These are phyloP conservation scores for Diploptera punctata DNA, from an alignment of 2,888 invertebrate genomes.

Conservation along the genomic window DNA sequence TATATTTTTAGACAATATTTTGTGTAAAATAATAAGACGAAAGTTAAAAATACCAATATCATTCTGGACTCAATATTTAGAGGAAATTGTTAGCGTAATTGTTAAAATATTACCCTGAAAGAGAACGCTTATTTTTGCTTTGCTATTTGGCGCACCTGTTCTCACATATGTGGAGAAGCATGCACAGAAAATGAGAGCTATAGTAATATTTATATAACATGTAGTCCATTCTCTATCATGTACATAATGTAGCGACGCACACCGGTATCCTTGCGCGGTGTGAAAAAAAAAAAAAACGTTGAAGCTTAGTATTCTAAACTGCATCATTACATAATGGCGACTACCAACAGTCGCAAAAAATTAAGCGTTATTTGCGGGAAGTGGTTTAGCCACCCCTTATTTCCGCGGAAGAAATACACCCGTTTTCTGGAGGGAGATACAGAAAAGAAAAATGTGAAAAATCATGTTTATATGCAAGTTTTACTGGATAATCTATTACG, in stretches of 20 bases:
- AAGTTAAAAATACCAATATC: too few relatives aligned
- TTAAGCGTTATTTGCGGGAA: slow-evolving; percentile 31
- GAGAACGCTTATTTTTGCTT: neutral
- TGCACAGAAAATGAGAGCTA: slow-evolving; percentile 2
- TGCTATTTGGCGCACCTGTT: neutral
- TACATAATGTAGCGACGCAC: slow-evolving; percentile 11
- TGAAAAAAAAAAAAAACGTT: slow-evolving; percentile 18
- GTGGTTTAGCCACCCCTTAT: neutral
- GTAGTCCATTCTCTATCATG: slow-evolving; percentile 13
- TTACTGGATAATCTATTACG: slow-evolving; percentile 6
- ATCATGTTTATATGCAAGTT: neutral
- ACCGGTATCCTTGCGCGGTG: neutral
- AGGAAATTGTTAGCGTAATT: too few relatives aligned
- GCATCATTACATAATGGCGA: slow-evolving; percentile 20
- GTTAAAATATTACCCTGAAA: too few relatives aligned
- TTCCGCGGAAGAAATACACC: slow-evolving; percentile 35
- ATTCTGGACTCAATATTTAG: too few relatives aligned
- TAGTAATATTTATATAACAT: slow-evolving; percentile 22
- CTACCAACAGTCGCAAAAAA: slow-evolving; percentile 6
- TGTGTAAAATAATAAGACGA: too few relatives aligned
- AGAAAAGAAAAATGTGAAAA: slow-evolving; percentile 6
- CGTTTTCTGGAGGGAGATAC: slow-evolving; percentile 27
- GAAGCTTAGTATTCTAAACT: slow-evolving; percentile 26
- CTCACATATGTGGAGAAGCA: neutral
- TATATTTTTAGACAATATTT: too few relatives aligned